These are phyloP conservation scores for Listrodromus nycthemerus DNA, from an alignment of 2,888 invertebrate species.

Conservation along the genomic window DNA sequence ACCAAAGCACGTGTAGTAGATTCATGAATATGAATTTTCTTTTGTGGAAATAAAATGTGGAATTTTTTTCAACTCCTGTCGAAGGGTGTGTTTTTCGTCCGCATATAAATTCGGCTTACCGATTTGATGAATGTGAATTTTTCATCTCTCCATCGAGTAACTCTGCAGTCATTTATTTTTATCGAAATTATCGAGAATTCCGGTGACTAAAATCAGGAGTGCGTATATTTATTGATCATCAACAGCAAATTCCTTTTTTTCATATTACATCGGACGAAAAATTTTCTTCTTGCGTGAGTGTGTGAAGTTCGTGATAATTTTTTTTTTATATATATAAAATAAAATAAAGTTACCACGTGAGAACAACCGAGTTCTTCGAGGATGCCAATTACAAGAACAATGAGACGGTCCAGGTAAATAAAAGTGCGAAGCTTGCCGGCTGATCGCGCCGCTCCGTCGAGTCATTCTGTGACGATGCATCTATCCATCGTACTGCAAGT, in stretches of 20 bases:
- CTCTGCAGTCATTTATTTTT: background rate
- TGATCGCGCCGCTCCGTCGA: conserved; percentile 12
- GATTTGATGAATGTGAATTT: conserved; percentile 6
- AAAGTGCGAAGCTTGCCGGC: conserved; percentile 32
- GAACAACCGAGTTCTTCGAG: conserved; percentile 14
- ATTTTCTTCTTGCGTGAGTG: background rate
- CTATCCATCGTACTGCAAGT: conserved; percentile 2
- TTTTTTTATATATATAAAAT: too few relatives aligned
- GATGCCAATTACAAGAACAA: conserved; percentile 52
- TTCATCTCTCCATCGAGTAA: background rate
- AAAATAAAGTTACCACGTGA: background rate
- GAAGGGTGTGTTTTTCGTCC: background rate
- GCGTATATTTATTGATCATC: background rate
- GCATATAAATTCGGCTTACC: background rate
- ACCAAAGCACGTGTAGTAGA: background rate
- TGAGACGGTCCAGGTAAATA: conserved; percentile 22
- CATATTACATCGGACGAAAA: background rate
- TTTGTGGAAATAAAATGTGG: background rate
- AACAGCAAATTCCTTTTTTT: background rate
- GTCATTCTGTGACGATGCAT: conserved; percentile 50
- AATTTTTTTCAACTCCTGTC: background rate
- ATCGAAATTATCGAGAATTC: background rate
- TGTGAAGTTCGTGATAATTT: background rate
- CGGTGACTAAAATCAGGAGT: background rate
- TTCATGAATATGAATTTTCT: conserved; percentile 5